Evolutionary conservation across 2,888 invertebrate species (phyloP), one percentile per base, ranked within the genome.

Genomic region (Smittia aterrima): DNA sequence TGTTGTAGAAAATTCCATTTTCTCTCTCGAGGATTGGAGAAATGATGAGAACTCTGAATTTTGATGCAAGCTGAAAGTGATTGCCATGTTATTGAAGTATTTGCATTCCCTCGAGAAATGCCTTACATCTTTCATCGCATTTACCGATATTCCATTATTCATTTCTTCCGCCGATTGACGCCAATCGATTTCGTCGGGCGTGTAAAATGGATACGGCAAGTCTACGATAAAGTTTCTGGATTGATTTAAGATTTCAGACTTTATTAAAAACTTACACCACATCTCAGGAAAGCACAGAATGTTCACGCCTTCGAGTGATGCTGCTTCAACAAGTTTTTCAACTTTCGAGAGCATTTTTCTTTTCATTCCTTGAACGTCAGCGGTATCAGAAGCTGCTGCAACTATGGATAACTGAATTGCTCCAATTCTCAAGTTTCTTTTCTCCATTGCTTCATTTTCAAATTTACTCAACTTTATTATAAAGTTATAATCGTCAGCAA

Each of bases 171-270:
- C 96, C 82, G 97, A 96, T 80, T 96, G 95, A 77, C 91, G 89
- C 98, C 98, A 99, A 0, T 94, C 94, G 76, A 89, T 87, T 79
- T 93, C 96, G 74, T 83, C 83, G 71, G 94, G 86, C 0, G 99
- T 98, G 80, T 98, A 98, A 79, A 99, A 94, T 6, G 93, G 96
- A 85, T 99, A 99, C 0, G 99, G 98, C 97, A 98, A 98, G 1
- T 90, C 95, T 96, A 79, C 25, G 82, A 82, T 72, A 74, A n/a
- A n/a, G n/a, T n/a, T n/a, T n/a, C n/a, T n/a, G n/a, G n/a, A n/a
- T n/a, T 77, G 41, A 73, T 41, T 70, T 11, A 47, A 58, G 6
- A 20, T 18, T 18, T 22, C 6, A 18, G 9, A 58, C 4, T 11
- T 16, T 4, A 53, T 11, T 53, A 16, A 58, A 58, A 1, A 62